Evolutionary conservation across 1,140 invertebrate genomes (phyloP).

Genomic region (Drosophila mauritiana): DNA sequence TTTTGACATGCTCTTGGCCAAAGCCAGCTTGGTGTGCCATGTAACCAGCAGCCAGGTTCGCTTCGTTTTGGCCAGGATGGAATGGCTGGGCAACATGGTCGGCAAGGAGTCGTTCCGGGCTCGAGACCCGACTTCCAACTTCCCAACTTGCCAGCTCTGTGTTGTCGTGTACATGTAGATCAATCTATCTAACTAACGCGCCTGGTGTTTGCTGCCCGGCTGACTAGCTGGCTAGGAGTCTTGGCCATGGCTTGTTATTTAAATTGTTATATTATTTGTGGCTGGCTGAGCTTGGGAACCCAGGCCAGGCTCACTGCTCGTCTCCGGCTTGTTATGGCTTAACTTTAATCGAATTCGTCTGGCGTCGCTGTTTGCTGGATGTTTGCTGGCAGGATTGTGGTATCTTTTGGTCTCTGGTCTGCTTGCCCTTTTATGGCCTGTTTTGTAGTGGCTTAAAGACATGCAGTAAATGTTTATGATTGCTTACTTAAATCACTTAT

Average conservation of each 20-base stretch:
- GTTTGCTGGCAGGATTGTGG: slow-evolving; percentile 8
- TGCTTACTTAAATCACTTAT: slow-evolving; percentile 71
- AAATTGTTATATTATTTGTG: slow-evolving; percentile 84
- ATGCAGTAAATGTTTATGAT: slow-evolving; percentile 66
- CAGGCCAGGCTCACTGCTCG: slow-evolving; percentile 49
- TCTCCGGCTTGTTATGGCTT: slow-evolving; percentile 65
- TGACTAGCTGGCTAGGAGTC: slow-evolving; percentile 22
- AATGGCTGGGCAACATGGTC: slow-evolving; percentile 12
- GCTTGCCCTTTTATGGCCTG: slow-evolving; percentile 57
- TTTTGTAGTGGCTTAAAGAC: slow-evolving; percentile 61
- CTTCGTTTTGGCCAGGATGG: slow-evolving; percentile 39
- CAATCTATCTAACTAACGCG: slow-evolving; percentile 83
- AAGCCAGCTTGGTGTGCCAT: slow-evolving; percentile 28
- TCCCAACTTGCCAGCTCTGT: slow-evolving; percentile 39
- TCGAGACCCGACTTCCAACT: not conserved
- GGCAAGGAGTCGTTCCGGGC: slow-evolving; percentile 30
- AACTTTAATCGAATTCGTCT: slow-evolving; percentile 79
- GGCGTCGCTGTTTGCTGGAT: slow-evolving; percentile 40
- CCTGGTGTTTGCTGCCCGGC: slow-evolving; percentile 68
- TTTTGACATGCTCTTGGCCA: slow-evolving; percentile 80
- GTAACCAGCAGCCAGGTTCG: slow-evolving; percentile 50
- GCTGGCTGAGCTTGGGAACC: slow-evolving; percentile 71
- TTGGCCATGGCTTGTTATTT: slow-evolving; percentile 77
- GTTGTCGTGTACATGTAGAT: slow-evolving; percentile 82
- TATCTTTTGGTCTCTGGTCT: slow-evolving; percentile 10